Evolutionary conservation across 2,797 vertebrate species (phyloP), one percentile per base, ranked within the genome.

Genomic region (Neostethus bicornis): DNA sequence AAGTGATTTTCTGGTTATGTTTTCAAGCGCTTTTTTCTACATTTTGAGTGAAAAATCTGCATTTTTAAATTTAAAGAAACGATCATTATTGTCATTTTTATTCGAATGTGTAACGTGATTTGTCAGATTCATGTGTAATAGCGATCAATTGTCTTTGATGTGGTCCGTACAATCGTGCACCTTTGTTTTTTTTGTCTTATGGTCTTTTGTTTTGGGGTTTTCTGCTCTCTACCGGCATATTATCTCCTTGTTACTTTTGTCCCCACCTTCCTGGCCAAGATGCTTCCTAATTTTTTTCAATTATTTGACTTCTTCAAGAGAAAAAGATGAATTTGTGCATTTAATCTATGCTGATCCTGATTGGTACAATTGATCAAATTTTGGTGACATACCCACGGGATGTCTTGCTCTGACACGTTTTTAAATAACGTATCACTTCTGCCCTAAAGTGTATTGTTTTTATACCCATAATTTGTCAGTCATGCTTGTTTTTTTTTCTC

Each of bases 181-280:
- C n/a, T n/a, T n/a, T 17, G 1, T 16, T 51, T 45, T 17, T 10
- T 26, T n/a, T n/a, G n/a, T n/a, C n/a, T n/a, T n/a, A n/a, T n/a
- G n/a, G n/a, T n/a, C n/a, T n/a, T n/a, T n/a, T n/a, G n/a, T n/a
- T n/a, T n/a, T n/a, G n/a, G n/a, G n/a, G n/a, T n/a, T n/a, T n/a
- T n/a, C n/a, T n/a, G n/a, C n/a, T n/a, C n/a, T n/a, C n/a, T n/a
- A n/a, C n/a, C n/a, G n/a, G n/a, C n/a, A 16, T 25, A 38, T 53
- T 47, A 46, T 37, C 19, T 45, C 16, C 9, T 49, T 48, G 51
- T 34, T 57, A 29, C 7, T 41, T 4, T 49, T 64, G n/a, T 24
- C 20, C 31, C 56, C 17, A 25, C 11, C 11, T 29, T 23, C n/a
- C 29, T 28, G 16, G 16, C 39, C 67, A 50, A 28, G 26, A 14